Conservation (phyloP, 2,113 vertebrate species). For the Corythaixoides concolor region DNA sequence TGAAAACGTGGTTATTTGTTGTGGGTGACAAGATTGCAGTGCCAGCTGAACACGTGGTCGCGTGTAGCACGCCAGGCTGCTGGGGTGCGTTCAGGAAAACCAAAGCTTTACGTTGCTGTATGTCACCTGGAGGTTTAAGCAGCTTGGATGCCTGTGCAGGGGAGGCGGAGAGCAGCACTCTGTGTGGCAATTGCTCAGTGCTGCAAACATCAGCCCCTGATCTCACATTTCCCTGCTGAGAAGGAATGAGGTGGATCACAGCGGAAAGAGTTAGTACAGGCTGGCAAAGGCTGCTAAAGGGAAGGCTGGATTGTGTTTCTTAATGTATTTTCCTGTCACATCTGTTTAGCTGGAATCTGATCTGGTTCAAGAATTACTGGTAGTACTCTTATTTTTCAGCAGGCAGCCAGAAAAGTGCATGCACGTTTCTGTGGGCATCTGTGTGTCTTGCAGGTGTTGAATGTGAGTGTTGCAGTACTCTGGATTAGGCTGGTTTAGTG, state of each 20-base stretch:
- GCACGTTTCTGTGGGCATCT: fast-evolving
- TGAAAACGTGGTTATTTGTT: neutral
- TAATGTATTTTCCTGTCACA: neutral
- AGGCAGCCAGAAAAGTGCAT: neutral
- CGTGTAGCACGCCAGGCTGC: fast-evolving
- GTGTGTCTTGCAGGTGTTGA: neutral
- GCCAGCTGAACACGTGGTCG: fast-evolving
- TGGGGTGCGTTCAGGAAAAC: neutral
- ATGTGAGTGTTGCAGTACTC: neutral
- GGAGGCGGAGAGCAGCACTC: neutral
- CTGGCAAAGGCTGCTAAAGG: neutral
- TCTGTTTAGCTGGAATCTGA: neutral
- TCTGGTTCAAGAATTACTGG: neutral
- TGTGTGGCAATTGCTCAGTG: neutral
- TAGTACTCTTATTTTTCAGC: neutral
- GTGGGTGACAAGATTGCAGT: neutral
- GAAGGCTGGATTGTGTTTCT: neutral
- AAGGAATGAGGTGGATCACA: neutral
- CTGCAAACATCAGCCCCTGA: neutral
- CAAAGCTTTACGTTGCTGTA: neutral
- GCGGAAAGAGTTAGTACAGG: neutral
- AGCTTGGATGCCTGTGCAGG: neutral
- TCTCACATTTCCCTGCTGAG: neutral
- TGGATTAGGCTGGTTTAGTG: neutral
- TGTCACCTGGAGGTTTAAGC: neutral